Evolutionary conservation across 2,888 invertebrate species (phyloP), one percentile per base, ranked within the genome.

Genomic region (Gandaritis pyraliata): DNA sequence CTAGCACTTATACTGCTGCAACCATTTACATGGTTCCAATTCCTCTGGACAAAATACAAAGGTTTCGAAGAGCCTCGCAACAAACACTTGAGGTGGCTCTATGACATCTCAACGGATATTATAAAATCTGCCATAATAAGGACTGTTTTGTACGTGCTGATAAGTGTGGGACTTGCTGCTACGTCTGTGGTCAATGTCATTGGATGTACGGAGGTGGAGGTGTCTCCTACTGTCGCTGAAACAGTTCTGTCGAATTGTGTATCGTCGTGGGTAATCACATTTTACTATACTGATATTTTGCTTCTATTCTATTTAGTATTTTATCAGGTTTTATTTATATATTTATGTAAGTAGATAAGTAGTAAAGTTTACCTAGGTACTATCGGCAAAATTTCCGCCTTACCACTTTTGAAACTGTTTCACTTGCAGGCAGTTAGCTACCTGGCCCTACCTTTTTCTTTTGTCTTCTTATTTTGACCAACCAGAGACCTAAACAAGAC

Each of bases 21-120:
- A 57, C 94, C 96, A 0, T 77, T 96, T 7, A 94, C 95, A 0
- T 97, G 97, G 97, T 95, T 95, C 64, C 95, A 96, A 75, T 95
- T 95, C 71, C 75, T 95, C 0, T 96, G 96, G 96, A 86, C 83
- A 0, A 87, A 89, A 68, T 84, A 84, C 57, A 84, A 80, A 68
- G 89, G 93, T 13, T 83, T 93, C n/a, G 87, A 92, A 13, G 92
- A 93, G 64, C 95, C 96, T 0, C 85, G 84, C 38, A 93, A 93
- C 65, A 80, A 73, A 64, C 74, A 93, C 8, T 75, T 95, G 1
- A 86, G 92, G 47, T 87, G 89, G 53, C 81, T 96, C 29, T 96
- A 94, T 72, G 93, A 94, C 51, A 83, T 93, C 30, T 96, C 96
- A 0, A 85, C 93, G 33, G 78, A 76, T 39, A 93, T 96, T 50